A percentile compares a stretch with the other conserved stretches of the same genome.
phyloP scores from a whole-genome alignment of 2,888 invertebrate species.

The Xestobium rufovillosum region DNA sequence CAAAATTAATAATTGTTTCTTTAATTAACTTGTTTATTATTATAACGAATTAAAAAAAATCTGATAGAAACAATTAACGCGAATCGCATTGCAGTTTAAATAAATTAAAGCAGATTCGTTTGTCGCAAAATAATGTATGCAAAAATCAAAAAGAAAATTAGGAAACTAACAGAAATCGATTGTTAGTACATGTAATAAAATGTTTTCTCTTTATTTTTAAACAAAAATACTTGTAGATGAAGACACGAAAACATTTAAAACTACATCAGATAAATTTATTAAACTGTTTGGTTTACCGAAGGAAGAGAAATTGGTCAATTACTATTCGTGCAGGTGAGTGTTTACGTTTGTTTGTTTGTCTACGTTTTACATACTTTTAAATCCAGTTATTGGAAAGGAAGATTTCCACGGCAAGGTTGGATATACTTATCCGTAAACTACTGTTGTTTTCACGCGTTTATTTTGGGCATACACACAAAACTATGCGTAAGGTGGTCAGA shows the following conservation, averaged over 20 bases:
- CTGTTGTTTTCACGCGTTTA: slow-evolving; percentile 91
- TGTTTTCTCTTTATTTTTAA: too few species aligned
- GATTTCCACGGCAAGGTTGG: slow-evolving; percentile 93
- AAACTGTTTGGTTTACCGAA: slow-evolving; percentile 83
- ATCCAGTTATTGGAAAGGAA: slow-evolving; percentile 93
- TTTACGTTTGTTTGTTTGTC: slow-evolving; percentile 9
- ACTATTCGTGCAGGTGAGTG: slow-evolving; percentile 82
- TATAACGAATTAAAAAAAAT: too few species aligned
- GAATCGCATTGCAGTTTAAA: too few species aligned
- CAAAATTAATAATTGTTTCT: too few species aligned
- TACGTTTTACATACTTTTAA: slow-evolving; percentile 22
- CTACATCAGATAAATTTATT: slow-evolving; percentile 74
- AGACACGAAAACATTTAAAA: slow-evolving; percentile 71
- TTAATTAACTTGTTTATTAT: too few species aligned
- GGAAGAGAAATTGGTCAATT: slow-evolving; percentile 94
- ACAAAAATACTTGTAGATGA: slow-evolving; percentile 67
- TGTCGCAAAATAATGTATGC: too few species aligned
- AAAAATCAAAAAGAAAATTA: too few species aligned
- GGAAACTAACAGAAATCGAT: too few species aligned
- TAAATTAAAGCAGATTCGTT: too few species aligned
- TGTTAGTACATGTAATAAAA: too few species aligned
- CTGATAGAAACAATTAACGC: too few species aligned
- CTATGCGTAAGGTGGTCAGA: slow-evolving; percentile 87
- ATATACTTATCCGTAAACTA: slow-evolving; percentile 95
- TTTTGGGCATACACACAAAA: slow-evolving; percentile 85